Conservation (phyloP, 1,140 invertebrate genomes). For the Macrocentrus cingulum region DNA sequence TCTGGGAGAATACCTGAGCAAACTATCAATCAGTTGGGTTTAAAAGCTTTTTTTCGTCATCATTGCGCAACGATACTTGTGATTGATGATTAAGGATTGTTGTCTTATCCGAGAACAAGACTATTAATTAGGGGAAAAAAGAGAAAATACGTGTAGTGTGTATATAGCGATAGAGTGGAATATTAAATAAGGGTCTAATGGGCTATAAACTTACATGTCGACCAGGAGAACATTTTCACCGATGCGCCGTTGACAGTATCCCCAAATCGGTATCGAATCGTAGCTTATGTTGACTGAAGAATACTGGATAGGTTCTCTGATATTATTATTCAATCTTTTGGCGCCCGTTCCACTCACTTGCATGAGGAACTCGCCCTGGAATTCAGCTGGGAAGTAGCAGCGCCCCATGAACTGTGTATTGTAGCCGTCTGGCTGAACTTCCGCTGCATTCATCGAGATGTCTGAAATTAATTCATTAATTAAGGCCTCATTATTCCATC, state of each 20-base stretch:
- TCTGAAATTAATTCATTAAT: slow-evolving; percentile 33
- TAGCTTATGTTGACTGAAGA: slow-evolving; percentile 66
- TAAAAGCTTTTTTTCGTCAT: slow-evolving; percentile 3
- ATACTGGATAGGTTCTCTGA: slow-evolving; percentile 62
- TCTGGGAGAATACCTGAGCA: no score
- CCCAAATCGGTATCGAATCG: slow-evolving; percentile 70
- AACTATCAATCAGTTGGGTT: slow-evolving; percentile 10
- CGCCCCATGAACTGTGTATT: slow-evolving; percentile 45
- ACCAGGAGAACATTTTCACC: slow-evolving; percentile 68
- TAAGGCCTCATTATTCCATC: slow-evolving; percentile 15
- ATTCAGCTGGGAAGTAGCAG: slow-evolving; percentile 71
- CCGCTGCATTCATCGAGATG: slow-evolving; percentile 34
- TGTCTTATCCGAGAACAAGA: no score
- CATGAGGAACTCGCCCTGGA: slow-evolving; percentile 69
- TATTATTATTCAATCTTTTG: slow-evolving; percentile 45
- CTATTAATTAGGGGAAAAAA: no score
- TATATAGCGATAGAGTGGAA: no score
- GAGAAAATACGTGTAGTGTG: no score
- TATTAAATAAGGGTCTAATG: not conserved
- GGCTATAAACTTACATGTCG: slow-evolving; percentile 59
- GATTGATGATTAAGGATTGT: not conserved
- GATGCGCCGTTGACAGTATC: slow-evolving; percentile 64
- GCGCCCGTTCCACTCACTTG: slow-evolving; percentile 59
- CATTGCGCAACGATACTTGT: not conserved
- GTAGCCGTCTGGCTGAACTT: slow-evolving; percentile 36